Evolutionary conservation across 2,888 invertebrate genomes (phyloP).

Genomic region (Norana najaformis): DNA sequence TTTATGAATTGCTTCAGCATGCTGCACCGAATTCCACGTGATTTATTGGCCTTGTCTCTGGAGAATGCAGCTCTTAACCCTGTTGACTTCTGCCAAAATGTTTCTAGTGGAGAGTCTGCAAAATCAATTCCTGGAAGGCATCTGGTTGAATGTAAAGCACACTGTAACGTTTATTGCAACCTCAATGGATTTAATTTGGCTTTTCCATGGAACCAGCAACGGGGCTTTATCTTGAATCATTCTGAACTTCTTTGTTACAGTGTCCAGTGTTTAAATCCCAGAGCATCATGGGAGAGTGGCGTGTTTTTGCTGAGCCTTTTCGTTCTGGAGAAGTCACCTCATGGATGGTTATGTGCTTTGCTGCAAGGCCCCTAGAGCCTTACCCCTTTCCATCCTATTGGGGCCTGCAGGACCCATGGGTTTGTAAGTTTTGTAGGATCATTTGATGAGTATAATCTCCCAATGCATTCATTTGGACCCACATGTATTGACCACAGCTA

Average conservation of each 20-base stretch:
- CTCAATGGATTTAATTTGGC: background rate
- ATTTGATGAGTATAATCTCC: too few species aligned
- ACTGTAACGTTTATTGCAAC: background rate
- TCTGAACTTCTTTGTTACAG: background rate
- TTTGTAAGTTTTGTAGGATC: too few species aligned
- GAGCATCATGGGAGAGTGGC: too few species aligned
- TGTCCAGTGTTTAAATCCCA: too few species aligned
- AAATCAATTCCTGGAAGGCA: background rate
- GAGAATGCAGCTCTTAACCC: constrained; percentile 5
- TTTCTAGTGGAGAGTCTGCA: background rate
- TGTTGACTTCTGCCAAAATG: background rate
- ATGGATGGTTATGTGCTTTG: too few species aligned
- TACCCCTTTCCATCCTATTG: too few species aligned
- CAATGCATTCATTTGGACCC: too few species aligned
- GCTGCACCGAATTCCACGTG: background rate
- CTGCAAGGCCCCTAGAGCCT: too few species aligned
- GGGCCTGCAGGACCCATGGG: too few species aligned
- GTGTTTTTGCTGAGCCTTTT: too few species aligned
- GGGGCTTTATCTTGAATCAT: background rate
- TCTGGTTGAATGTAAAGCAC: background rate
- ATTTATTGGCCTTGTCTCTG: background rate
- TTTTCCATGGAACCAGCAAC: background rate
- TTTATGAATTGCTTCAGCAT: background rate
- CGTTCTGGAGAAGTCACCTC: too few species aligned
- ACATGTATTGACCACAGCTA: too few species aligned